Percentiles rank a stretch among this genome's conserved stretches.
Evolutionary conservation across 2,113 vertebrate genomes (phyloP).

Genomic region (Halichoerus grypus): DNA sequence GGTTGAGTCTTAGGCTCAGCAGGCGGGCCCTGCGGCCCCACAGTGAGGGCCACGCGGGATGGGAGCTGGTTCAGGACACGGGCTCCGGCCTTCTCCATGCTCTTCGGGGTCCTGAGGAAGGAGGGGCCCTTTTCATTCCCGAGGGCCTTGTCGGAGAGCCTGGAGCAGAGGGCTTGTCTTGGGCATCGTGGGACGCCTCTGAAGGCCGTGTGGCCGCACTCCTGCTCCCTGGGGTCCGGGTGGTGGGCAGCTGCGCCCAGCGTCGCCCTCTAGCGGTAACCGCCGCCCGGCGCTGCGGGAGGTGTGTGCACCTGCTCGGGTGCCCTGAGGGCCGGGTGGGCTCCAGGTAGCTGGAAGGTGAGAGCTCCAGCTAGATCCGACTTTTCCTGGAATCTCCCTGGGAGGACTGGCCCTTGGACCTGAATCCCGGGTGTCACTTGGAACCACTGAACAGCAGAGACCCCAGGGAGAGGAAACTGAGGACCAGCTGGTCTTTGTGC

Average conservation of each 20-base stretch:
- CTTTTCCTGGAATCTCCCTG: background rate
- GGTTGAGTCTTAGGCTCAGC: accelerated
- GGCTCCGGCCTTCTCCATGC: background rate
- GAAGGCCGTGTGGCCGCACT: background rate
- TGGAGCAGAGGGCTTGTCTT: background rate
- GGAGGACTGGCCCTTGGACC: background rate
- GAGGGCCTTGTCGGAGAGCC: background rate
- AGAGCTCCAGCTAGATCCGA: accelerated
- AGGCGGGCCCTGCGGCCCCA: background rate
- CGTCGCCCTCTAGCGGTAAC: background rate
- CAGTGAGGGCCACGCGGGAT: background rate
- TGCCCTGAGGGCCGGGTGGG: too few species aligned
- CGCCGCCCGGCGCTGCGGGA: too few species aligned
- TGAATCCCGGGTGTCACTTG: accelerated
- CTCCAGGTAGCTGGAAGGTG: too few species aligned
- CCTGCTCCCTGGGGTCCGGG: accelerated
- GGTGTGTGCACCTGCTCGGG: too few species aligned
- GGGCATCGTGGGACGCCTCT: accelerated
- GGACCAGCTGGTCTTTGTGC: accelerated
- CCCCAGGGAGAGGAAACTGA: accelerated
- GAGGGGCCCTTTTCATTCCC: background rate
- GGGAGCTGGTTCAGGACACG: background rate
- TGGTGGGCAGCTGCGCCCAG: accelerated
- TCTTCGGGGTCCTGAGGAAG: background rate
- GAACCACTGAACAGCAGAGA: background rate